These are phyloP conservation scores for Dioctria rufipes DNA, from an alignment of 2,888 invertebrate genomes.

Conservation along the genomic window DNA sequence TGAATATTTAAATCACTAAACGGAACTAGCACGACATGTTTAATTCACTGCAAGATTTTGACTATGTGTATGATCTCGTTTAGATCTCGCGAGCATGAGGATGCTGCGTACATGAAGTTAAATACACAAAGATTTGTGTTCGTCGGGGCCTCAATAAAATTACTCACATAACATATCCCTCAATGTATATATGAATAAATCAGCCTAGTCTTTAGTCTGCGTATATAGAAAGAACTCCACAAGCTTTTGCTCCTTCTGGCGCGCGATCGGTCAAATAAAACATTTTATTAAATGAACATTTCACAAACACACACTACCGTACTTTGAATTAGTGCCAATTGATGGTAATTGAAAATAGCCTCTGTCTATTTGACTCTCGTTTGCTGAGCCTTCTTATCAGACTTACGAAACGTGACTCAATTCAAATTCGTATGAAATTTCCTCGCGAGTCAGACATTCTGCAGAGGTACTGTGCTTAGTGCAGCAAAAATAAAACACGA, in stretches of 20 bases:
- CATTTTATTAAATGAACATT: constrained; percentile 18
- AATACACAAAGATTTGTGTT: not conserved
- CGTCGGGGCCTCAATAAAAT: constrained; percentile 8
- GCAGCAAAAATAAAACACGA: not conserved
- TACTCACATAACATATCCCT: constrained; percentile 10
- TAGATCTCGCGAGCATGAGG: constrained; percentile 4
- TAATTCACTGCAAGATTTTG: constrained; percentile 30
- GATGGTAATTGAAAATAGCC: constrained; percentile 60
- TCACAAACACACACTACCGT: constrained; percentile 23
- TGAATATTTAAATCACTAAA: constrained; percentile 15
- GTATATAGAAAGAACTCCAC: not conserved
- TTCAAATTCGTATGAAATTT: constrained; percentile 46
- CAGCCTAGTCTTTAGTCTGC: not conserved
- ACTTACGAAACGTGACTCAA: constrained; percentile 51
- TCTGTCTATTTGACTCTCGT: constrained; percentile 21
- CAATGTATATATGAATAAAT: constrained; percentile 42
- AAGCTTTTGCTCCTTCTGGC: not conserved
- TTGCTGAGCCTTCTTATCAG: constrained; percentile 26
- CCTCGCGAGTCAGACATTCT: constrained; percentile 14
- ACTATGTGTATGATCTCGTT: constrained; percentile 42
- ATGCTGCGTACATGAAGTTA: constrained; percentile 31
- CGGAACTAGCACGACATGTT: constrained; percentile 22
- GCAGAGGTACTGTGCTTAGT: not conserved
- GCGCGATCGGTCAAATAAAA: constrained; percentile 32
- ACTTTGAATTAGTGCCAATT: constrained; percentile 61